A percentile compares a stretch with the other conserved stretches of the same genome.
These are phyloP conservation scores for Parapsyche elsis DNA, from an alignment of 1,140 invertebrate genomes.

Conservation along the genomic window DNA sequence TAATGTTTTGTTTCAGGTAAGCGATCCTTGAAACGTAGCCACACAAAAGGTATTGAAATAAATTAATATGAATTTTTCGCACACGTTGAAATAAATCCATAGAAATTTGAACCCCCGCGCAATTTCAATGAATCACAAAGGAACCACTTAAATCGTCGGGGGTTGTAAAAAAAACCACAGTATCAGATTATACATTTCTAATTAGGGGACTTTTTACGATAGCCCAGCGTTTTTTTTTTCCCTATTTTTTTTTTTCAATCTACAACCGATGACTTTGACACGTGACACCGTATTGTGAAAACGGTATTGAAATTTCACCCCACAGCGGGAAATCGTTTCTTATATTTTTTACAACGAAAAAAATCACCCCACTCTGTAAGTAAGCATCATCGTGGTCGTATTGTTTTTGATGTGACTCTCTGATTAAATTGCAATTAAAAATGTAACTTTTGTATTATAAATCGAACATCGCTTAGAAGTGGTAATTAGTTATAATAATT, in stretches of 20 bases:
- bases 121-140: slow-evolving; percentile 37
- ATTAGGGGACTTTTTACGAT: slow-evolving; percentile 47
- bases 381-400: background rate
- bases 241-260: slow-evolving; percentile 41
- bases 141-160: slow-evolving; percentile 32
- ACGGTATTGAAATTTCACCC: slow-evolving; percentile 52
- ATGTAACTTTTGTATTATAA: too few relatives aligned
- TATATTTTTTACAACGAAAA: slow-evolving; percentile 11
- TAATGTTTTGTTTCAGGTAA: too few relatives aligned
- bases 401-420: background rate
- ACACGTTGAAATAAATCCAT: background rate
- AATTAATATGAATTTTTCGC: background rate
- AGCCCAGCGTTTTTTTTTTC: slow-evolving; percentile 27
- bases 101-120: slow-evolving; percentile 21
- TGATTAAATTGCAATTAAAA: background rate
- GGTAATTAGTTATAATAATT: too few relatives aligned
- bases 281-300: slow-evolving; percentile 50
- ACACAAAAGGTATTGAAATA: too few relatives aligned
- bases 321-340: slow-evolving; percentile 34
- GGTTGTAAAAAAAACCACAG: slow-evolving; percentile 43
- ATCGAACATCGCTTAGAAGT: too few relatives aligned
- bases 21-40: too few relatives aligned
- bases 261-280: slow-evolving; percentile 52
- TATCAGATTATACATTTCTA: slow-evolving; percentile 56
- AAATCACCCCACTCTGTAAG: slow-evolving; percentile 12